These are phyloP conservation scores for Sinelater perroti DNA, from an alignment of 2,888 invertebrate genomes.

Conservation along the genomic window DNA sequence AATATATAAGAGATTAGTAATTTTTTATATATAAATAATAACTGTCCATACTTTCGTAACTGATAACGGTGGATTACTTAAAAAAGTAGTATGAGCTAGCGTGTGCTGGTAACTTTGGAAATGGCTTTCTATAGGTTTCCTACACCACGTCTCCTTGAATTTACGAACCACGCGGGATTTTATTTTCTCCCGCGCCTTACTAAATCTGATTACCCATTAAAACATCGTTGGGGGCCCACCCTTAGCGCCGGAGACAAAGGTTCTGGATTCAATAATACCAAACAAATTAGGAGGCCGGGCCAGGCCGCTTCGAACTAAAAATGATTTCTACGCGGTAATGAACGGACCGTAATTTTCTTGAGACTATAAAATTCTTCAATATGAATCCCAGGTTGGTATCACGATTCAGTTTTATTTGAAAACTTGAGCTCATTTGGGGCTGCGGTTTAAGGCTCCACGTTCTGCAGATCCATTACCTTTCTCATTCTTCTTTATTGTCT, in stretches of 20 bases:
- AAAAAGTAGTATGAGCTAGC: too few relatives aligned
- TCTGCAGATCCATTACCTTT: conserved; percentile 47
- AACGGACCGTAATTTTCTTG: conserved; percentile 36
- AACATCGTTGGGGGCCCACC: conserved; percentile 35
- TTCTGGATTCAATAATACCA: conserved; percentile 14
- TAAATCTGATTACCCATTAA: conserved; percentile 43
- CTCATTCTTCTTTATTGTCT: conserved; percentile 48
- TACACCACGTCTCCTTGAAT: too few relatives aligned
- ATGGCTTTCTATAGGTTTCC: too few relatives aligned
- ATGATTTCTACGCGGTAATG: conserved; percentile 16
- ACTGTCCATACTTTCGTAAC: too few relatives aligned
- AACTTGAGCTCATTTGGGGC: conserved; percentile 49
- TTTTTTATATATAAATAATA: too few relatives aligned
- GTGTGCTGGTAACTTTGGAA: too few relatives aligned
- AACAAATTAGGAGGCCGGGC: conserved; percentile 4
- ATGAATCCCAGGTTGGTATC: conserved; percentile 47
- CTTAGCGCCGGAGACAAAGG: conserved; percentile 3
- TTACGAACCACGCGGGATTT: conserved; percentile 42
- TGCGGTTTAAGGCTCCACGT: conserved; percentile 47
- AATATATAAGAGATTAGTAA: too few relatives aligned
- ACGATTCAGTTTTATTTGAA: conserved; percentile 50
- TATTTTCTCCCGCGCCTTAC: conserved; percentile 38
- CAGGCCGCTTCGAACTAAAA: conserved; percentile 16
- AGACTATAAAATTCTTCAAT: conserved; percentile 43
- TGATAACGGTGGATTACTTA: too few relatives aligned